A percentile compares a stretch with the other conserved stretches of the same genome.
Evolutionary conservation across 1,140 invertebrate species (phyloP).

Genomic region (fruit fly (Drosophila melanogaster)): DNA sequence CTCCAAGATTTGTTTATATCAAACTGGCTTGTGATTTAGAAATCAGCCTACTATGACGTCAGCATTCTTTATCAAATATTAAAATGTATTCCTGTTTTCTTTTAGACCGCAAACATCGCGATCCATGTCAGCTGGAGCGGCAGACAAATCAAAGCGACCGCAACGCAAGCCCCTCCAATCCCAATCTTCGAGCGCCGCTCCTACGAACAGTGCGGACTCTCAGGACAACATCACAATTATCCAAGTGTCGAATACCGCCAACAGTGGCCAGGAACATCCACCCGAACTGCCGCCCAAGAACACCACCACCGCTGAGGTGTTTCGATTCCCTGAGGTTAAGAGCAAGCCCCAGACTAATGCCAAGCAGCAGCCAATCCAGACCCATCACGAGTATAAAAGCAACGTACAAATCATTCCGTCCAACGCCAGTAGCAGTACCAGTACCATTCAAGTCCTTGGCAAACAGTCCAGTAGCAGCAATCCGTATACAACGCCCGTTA

Average conservation of each 20-base stretch:
- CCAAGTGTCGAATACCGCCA: conserved; percentile 71
- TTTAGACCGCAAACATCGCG: conserved; percentile 78
- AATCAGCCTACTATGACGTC: background rate
- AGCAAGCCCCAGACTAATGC: conserved; percentile 39
- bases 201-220: conserved; percentile 28
- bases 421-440: conserved; percentile 65
- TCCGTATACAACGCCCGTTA: conserved; percentile 66
- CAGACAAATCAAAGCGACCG: conserved; percentile 57
- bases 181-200: conserved; percentile 14
- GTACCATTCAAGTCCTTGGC: conserved; percentile 72
- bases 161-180: conserved; percentile 28
- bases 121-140: conserved; percentile 77
- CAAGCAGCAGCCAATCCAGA: conserved; percentile 30
- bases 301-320: conserved; percentile 59
- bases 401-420: conserved; percentile 85
- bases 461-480: conserved; percentile 45
- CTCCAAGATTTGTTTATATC: background rate
- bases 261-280: conserved; percentile 41
- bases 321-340: conserved; percentile 76
- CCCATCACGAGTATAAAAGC: conserved; percentile 77
- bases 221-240: conserved; percentile 82
- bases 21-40: background rate
- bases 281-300: conserved; percentile 70
- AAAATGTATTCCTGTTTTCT: background rate
- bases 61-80: background rate